These are phyloP conservation scores for Oncorhynchus kisutch DNA, from an alignment of 2,113 vertebrate genomes.

Conservation along the genomic window DNA sequence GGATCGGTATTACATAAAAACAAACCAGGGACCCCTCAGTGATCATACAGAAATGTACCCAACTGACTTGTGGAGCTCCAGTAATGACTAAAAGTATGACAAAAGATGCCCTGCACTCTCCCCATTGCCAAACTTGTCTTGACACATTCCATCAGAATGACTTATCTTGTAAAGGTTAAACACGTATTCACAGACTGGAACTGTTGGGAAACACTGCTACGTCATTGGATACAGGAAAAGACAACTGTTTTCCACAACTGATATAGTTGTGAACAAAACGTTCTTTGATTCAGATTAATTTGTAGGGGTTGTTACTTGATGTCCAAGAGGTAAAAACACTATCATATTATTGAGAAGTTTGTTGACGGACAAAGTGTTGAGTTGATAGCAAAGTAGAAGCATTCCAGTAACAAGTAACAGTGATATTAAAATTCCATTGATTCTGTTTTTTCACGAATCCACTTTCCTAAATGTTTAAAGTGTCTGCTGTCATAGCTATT, in stretches of 20 bases:
- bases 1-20: not conserved
- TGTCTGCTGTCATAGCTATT: no score
- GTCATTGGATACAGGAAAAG: not conserved
- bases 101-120: not conserved
- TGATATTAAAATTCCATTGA: no score
- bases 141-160: constrained; percentile 53
- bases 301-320: no score
- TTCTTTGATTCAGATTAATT: no score
- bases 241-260: not conserved
- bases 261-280: no score
- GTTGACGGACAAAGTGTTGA: no score
- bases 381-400: no score
- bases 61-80: not conserved
- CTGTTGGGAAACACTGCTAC: constrained; percentile 34
- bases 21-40: constrained; percentile 11
- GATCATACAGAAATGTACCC: not conserved
- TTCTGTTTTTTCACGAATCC: no score
- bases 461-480: no score
- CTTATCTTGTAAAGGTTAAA: constrained; percentile 45
- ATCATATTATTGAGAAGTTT: no score
- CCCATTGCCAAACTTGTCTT: constrained; percentile 46
- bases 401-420: no score
- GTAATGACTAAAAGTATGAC: constrained; percentile 18
- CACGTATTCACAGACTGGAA: constrained; percentile 29
- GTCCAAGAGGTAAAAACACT: no score